Base-by-base conservation (phyloP, 1,140 invertebrate genomes). In the Neuroterus valhalla region DNA sequence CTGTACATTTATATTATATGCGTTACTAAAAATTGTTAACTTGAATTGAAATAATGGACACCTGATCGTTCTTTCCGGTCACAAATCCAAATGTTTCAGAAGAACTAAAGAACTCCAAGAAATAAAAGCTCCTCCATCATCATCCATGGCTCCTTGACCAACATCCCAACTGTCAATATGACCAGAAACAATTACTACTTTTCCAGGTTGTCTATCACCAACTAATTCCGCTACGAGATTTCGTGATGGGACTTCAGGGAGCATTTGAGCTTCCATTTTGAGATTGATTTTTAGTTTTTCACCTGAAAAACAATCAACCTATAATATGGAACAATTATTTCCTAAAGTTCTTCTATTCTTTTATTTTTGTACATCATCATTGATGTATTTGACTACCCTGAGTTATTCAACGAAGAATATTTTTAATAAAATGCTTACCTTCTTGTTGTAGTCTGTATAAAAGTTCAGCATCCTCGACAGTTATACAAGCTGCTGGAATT, bases 121-220 rank as follows among this genome's bases (percentile, higher is more conserved):
- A 70, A 96, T 93, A 76, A 97, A 95, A 46, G 94, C 91, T 50
- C 96, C 96, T 80, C 93, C 94, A 66, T 95, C 96, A 85, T 97
- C 96, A 85, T 98, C 96, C 94, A 97, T 94, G 0, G 96, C 96
- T 15, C 96, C 96, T 85, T 94, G 92, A 11, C 96, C 96, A n/a
- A 97, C 95, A 85, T 97, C 96, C 96, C 96, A 97, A 81, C 94
- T 96, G 84, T 97, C 96, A 21, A 97, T 91, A 85, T 97, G 96
- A 43, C 96, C 96, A 14, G 95, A 96, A 8, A 97, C 91, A 14
- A 96, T 91, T 0, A 98, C 96, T 14, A 94, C 83, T 84, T 95
- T 92, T 69, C 94, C 91, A 12, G 93, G 91, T 68, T 89, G 70
- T 44, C 84, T 76, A 17, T 77, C 87, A 1, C 96, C 96, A 77